phyloP scores from a whole-genome alignment of 2,113 vertebrate species.

The Elanoides forficatus region DNA sequence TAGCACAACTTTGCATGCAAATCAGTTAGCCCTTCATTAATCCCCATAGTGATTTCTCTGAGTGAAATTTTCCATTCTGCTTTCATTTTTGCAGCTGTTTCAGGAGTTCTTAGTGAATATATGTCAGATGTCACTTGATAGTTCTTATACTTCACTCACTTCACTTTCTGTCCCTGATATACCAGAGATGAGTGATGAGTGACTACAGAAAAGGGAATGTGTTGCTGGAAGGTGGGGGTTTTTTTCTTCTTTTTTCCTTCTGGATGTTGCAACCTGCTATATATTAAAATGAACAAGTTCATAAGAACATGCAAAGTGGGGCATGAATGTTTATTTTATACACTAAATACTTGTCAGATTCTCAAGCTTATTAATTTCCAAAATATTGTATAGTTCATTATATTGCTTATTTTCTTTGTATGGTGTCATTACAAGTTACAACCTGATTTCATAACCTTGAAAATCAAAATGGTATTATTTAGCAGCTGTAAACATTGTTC shows the following conservation, averaged over 20 bases:
- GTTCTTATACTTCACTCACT: neutral
- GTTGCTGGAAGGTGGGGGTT: neutral
- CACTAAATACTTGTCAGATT: neutral
- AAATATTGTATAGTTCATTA: neutral
- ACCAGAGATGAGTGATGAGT: constrained; percentile 7
- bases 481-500: neutral
- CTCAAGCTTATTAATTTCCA: neutral
- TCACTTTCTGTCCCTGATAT: neutral
- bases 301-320: neutral
- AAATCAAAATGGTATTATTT: neutral
- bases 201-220: constrained; percentile 18
- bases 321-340: neutral
- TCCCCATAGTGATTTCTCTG: neutral
- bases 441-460: constrained; percentile 2
- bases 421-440: neutral
- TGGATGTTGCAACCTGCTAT: constrained; percentile 1
- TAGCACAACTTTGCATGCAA: neutral
- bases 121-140: constrained; percentile 5
- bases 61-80: neutral
- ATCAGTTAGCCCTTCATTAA: neutral
- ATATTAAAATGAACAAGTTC: constrained; percentile 9
- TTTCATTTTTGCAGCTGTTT: constrained; percentile 11
- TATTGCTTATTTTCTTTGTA: neutral
- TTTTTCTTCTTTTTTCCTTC: neutral
- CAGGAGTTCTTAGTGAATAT: neutral